Evolutionary conservation across 2,797 vertebrate genomes (phyloP), one percentile per base, ranked within the genome.

Genomic region (Columba guinea): DNA sequence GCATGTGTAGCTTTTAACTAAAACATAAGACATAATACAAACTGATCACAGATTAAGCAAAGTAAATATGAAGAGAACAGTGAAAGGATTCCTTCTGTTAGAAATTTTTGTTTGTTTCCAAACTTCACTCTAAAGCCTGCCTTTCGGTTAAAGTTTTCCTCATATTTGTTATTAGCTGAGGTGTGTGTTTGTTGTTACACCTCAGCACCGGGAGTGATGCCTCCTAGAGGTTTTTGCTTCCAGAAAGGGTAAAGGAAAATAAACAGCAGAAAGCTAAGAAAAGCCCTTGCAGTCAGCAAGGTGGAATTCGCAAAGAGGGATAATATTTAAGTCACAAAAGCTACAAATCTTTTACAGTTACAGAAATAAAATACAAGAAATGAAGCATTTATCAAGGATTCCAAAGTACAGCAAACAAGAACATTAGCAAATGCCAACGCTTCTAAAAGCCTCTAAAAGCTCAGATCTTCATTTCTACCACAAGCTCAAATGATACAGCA

Each of bases 291-390:
- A 84, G 59, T 44, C 39, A 85, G 44, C 46, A 83, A 74, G 23
- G 86, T 51, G 35, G 48, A 68, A 89, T 93, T 84, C 82, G 39
- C 83, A 84, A 69, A 75, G 65, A 63, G 28, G 23, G 35, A 3
- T 63, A 71, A 91, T 65, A 93, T 76, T 84, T 73, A 69, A 93
- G 44, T 84, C 77, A 71, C 70, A 87, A 69, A 95, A 93, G 62
- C 41, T 51, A 91, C 9, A 60, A 35, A 48, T 76, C 63, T 69
- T 69, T 70, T 93, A 84, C 70, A 68, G 79, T 85, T 89, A 68
- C 48, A 71, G 75, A 83, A 92, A 71, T 89, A 83, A 93, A 92
- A 86, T 24, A 75, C 12, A 93, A 94, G 56, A 90, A 90, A 94
- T 53, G 34, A 93, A 76, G 64, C 64, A 39, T 71, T 91, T 70